These are phyloP conservation scores for Mythimna albipuncta DNA, from an alignment of 2,888 invertebrate species.

Conservation along the genomic window DNA sequence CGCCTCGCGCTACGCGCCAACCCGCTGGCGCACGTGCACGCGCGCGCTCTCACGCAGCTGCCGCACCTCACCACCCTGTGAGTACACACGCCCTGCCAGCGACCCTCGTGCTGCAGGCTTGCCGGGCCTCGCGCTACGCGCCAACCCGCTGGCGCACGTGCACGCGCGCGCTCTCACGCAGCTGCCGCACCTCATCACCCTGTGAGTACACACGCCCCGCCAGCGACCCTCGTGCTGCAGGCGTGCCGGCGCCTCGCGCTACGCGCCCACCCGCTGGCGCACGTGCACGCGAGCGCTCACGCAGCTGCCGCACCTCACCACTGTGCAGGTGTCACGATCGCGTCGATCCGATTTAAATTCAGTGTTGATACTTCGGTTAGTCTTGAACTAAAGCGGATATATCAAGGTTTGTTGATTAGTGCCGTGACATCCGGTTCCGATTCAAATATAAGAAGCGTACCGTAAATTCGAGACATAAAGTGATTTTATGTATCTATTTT, in stretches of 20 bases:
- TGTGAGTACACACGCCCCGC: slow-evolving; percentile 73
- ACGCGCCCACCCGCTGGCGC: too few species aligned
- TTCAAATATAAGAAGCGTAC: too few species aligned
- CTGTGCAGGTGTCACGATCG: too few species aligned
- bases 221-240: background rate
- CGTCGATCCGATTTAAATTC: too few species aligned
- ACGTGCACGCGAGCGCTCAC: too few species aligned
- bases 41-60: slow-evolving; percentile 66
- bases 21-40: too few species aligned
- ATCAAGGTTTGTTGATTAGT: slow-evolving; percentile 32
- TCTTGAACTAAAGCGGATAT: background rate
- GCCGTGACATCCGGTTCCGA: background rate
- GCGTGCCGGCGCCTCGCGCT: too few species aligned
- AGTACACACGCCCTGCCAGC: slow-evolving; percentile 60
- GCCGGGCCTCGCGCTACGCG: slow-evolving; percentile 92
- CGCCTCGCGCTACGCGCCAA: too few species aligned
- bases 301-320: too few species aligned
- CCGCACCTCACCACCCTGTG: slow-evolving; percentile 80
- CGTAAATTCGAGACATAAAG: too few species aligned
- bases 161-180: slow-evolving; percentile 93
- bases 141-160: slow-evolving; percentile 94
- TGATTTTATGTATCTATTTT: too few species aligned
- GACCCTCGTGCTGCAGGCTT: slow-evolving; percentile 93
- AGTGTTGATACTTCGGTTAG: too few species aligned
- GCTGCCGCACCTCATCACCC: slow-evolving; percentile 91